These are phyloP conservation scores for Dorcus hopei DNA, from an alignment of 2,888 invertebrate species.

Conservation along the genomic window DNA sequence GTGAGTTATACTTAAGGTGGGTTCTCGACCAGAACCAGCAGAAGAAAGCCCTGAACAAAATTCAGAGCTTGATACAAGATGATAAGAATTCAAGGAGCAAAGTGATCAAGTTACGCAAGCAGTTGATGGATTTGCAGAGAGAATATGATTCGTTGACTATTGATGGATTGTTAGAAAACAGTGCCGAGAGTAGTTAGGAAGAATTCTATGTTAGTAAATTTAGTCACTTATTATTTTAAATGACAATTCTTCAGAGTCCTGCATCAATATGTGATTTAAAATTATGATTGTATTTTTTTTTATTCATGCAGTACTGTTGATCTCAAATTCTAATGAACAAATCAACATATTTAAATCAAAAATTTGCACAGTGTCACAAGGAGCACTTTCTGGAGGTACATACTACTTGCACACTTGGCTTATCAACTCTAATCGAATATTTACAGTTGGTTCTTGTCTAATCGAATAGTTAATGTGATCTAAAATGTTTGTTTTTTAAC, in stretches of 20 bases:
- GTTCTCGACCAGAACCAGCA: constrained; percentile 61
- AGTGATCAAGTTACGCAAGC: constrained; percentile 59
- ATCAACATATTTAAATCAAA: no score
- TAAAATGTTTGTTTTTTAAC: no score
- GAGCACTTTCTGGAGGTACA: no score
- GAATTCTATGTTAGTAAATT: neutral
- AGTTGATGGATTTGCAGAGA: constrained; percentile 57
- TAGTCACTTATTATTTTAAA: neutral
- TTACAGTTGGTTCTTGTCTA: no score
- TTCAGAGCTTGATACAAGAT: constrained; percentile 64
- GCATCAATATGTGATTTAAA: no score
- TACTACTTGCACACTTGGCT: no score
- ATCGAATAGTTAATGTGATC: no score
- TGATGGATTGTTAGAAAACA: constrained; percentile 21
- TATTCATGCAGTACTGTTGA: no score
- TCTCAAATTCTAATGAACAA: no score
- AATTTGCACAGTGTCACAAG: no score
- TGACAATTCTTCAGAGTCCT: neutral
- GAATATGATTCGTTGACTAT: constrained; percentile 38
- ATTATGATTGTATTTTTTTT: no score
- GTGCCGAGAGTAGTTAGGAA: constrained; percentile 10
- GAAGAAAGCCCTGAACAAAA: constrained; percentile 59
- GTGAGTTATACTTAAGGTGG: constrained; percentile 79
- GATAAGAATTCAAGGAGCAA: constrained; percentile 69
- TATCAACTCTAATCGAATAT: no score